Evolutionary conservation across 2,113 vertebrate species (phyloP).

Genomic region (Nerophis lumbriciformis): DNA sequence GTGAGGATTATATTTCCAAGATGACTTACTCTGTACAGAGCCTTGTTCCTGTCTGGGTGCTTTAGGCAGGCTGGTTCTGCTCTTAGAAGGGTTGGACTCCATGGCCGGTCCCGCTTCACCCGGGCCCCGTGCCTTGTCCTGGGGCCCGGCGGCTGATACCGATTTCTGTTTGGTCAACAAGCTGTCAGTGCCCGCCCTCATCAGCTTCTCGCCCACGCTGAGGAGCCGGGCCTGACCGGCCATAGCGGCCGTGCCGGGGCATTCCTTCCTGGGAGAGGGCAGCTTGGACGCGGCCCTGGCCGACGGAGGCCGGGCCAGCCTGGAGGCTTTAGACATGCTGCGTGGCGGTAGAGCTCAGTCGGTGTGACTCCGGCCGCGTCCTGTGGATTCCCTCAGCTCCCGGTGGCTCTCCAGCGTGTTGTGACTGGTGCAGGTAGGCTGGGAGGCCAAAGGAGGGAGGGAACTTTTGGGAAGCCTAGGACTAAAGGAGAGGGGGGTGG

Average conservation of each 20-base stretch:
- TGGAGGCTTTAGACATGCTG: conserved; percentile 86
- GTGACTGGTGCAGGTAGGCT: conserved; percentile 66
- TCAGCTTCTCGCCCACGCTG: conserved; percentile 83
- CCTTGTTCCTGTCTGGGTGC: conserved; percentile 41
- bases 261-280: conserved; percentile 77
- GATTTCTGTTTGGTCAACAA: conserved; percentile 73
- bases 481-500: conserved; percentile 28
- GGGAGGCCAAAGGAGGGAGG: conserved; percentile 39
- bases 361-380: conserved; percentile 27
- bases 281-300: conserved; percentile 74
- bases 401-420: conserved; percentile 50
- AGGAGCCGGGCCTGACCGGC: conserved; percentile 67
- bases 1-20: neutral
- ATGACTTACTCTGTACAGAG: conserved; percentile 58
- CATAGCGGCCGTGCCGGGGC: conserved; percentile 52
- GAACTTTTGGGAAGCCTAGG: conserved; percentile 53
- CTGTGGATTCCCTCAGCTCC: conserved; percentile 30
- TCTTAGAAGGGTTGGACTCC: conserved; percentile 44
- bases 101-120: conserved; percentile 35
- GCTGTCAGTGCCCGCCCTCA: conserved; percentile 79
- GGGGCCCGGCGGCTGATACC: conserved; percentile 27
- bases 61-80: conserved; percentile 59
- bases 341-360: conserved; percentile 26
- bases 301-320: conserved; percentile 78
- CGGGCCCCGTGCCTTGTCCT: conserved; percentile 35